Percentiles rank a stretch among this genome's conserved stretches.
phyloP scores from a whole-genome alignment of 1,140 invertebrate genomes.

The Brachionus paranguensis region DNA sequence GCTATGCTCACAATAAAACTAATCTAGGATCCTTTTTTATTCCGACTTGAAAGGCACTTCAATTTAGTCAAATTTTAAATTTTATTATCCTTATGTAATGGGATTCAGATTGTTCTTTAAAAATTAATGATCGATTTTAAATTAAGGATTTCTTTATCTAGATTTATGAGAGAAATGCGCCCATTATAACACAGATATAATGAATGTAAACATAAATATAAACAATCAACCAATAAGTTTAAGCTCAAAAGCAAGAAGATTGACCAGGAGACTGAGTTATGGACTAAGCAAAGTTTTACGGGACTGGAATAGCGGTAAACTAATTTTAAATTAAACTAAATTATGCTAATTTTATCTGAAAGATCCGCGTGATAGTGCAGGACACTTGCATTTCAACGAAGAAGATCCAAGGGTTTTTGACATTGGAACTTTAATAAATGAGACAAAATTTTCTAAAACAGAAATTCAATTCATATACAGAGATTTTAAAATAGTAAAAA shows the following conservation, averaged over 20 bases:
- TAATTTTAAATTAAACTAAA: not conserved
- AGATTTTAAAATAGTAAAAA: slow-evolving; percentile 31
- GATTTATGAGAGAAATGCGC: not conserved
- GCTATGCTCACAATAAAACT: not conserved
- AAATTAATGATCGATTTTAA: not conserved
- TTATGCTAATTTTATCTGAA: not conserved
- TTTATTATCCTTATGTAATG: not conserved
- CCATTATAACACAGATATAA: not conserved
- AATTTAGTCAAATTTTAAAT: not conserved
- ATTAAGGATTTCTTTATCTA: not conserved
- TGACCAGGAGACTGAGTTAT: slow-evolving; percentile 11
- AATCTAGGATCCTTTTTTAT: not conserved
- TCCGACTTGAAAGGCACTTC: not conserved
- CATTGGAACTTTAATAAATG: not conserved
- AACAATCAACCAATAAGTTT: not conserved
- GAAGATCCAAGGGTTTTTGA: not conserved
- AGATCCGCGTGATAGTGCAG: not conserved
- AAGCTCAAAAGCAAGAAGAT: slow-evolving; percentile 8
- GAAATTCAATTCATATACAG: slow-evolving; percentile 39
- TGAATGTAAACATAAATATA: slow-evolving; percentile 4
- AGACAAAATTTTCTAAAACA: slow-evolving; percentile 11
- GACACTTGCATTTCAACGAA: not conserved
- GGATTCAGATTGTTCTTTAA: not conserved
- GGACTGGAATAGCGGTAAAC: slow-evolving; percentile 12
- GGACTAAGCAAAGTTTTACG: slow-evolving; percentile 27